Percentiles rank a stretch among this genome's conserved stretches.
Conservation (phyloP, 2,113 vertebrate species). For the Fulica atra region DNA sequence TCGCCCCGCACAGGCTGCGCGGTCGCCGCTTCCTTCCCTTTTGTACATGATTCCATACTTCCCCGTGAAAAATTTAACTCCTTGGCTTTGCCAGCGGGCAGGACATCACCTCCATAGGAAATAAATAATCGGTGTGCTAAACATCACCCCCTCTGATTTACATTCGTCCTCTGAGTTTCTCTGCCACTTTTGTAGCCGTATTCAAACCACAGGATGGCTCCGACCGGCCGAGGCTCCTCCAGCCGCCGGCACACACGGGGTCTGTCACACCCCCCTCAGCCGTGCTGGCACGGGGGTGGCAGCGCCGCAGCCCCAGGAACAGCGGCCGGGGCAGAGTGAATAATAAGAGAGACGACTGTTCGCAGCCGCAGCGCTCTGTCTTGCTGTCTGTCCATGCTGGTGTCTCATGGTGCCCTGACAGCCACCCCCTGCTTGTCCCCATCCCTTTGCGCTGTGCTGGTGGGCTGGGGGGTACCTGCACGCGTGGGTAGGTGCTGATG, state of each 20-base stretch:
- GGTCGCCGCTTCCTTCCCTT: constrained; percentile 3
- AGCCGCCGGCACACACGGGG: neutral
- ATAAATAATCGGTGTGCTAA: constrained; percentile 52
- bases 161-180: neutral
- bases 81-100: constrained; percentile 4
- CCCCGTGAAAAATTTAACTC: constrained; percentile 17
- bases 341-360: neutral
- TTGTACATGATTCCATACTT: constrained; percentile 46
- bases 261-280: neutral
- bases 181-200: neutral
- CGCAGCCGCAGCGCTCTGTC: neutral
- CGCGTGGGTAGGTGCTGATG: neutral
- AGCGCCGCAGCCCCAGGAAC: neutral
- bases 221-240: neutral
- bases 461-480: neutral
- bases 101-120: neutral
- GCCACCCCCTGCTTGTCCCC: fast-evolving
- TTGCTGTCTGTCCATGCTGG: neutral
- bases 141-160: neutral
- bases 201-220: neutral
- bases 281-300: neutral
- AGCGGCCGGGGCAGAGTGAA: neutral
- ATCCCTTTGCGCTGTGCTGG: neutral
- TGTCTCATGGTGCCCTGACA: fast-evolving
- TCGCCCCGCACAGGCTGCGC: neutral